phyloP scores from a whole-genome alignment of 2,888 invertebrate genomes.

The Ferrisia virgata region DNA sequence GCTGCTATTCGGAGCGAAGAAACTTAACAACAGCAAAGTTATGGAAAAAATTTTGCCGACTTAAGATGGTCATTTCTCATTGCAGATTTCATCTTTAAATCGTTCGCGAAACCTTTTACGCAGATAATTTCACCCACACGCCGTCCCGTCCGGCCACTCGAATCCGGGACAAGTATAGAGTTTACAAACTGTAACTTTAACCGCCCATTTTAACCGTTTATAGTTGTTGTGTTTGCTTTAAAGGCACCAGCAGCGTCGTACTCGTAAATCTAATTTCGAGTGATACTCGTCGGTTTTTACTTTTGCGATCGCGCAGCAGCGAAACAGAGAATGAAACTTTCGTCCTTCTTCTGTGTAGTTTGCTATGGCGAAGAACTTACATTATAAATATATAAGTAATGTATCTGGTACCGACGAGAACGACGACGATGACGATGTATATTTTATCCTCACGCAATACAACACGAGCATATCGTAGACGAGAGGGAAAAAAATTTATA shows the following conservation, averaged over 20 bases:
- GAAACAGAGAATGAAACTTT: neutral
- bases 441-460: too few relatives aligned
- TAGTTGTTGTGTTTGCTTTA: neutral
- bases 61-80: conserved; percentile 1
- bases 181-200: conserved; percentile 23
- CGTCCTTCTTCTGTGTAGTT: neutral
- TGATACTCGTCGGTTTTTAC: conserved; percentile 4
- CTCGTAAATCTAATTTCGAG: conserved; percentile 24
- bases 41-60: neutral
- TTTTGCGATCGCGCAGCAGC: neutral
- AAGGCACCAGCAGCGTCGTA: conserved; percentile 21
- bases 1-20: neutral
- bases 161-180: neutral
- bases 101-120: conserved; percentile 10
- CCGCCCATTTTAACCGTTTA: conserved; percentile 17
- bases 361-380: too few relatives aligned
- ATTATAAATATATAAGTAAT: too few relatives aligned
- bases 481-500: too few relatives aligned
- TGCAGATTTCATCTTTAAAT: conserved; percentile 9
- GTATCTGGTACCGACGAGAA: too few relatives aligned
- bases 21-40: neutral
- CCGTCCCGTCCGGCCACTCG: neutral
- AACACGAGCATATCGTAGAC: too few relatives aligned
- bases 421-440: too few relatives aligned
- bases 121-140: neutral